phyloP scores from a whole-genome alignment of 2,888 invertebrate species.

The Drosophila sordidula region DNA sequence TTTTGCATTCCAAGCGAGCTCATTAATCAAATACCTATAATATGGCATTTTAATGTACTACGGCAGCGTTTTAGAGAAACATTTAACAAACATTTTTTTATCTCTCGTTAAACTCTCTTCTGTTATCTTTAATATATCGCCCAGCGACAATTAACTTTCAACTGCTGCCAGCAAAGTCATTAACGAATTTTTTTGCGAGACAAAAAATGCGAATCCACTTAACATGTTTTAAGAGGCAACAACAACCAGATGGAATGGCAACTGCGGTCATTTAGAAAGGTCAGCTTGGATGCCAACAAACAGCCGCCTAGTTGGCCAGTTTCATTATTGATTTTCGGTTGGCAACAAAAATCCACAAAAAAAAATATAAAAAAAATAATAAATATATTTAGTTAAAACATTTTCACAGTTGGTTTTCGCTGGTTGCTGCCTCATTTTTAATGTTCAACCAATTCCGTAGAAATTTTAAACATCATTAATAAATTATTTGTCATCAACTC shows the following conservation, averaged over 20 bases:
- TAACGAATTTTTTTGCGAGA: slow-evolving; percentile 27
- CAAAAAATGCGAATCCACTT: slow-evolving; percentile 56
- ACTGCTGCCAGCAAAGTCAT: slow-evolving; percentile 50
- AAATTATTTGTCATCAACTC: slow-evolving; percentile 8
- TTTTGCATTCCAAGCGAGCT: background rate
- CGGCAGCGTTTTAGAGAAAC: background rate
- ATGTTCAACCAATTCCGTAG: slow-evolving; percentile 31
- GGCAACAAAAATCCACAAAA: background rate
- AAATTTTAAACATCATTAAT: slow-evolving; percentile 41
- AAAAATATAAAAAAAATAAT: background rate
- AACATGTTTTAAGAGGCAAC: slow-evolving; percentile 42
- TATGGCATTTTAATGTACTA: background rate
- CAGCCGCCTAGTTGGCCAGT: slow-evolving; percentile 24
- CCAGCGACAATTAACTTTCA: slow-evolving; percentile 52
- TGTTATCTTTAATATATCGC: slow-evolving; percentile 9
- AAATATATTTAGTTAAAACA: slow-evolving; percentile 20
- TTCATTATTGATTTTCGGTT: slow-evolving; percentile 56
- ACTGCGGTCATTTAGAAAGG: slow-evolving; percentile 64
- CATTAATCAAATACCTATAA: background rate
- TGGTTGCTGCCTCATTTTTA: slow-evolving; percentile 10
- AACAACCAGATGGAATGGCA: slow-evolving; percentile 18
- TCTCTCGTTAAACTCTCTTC: slow-evolving; percentile 1
- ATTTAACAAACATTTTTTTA: slow-evolving; percentile 7
- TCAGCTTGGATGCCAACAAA: slow-evolving; percentile 42
- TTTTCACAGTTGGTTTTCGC: slow-evolving; percentile 7